Percentiles rank a stretch among this genome's conserved stretches.
These are phyloP conservation scores for Brachyistius frenatus DNA, from an alignment of 2,113 vertebrate genomes.

Conservation along the genomic window DNA sequence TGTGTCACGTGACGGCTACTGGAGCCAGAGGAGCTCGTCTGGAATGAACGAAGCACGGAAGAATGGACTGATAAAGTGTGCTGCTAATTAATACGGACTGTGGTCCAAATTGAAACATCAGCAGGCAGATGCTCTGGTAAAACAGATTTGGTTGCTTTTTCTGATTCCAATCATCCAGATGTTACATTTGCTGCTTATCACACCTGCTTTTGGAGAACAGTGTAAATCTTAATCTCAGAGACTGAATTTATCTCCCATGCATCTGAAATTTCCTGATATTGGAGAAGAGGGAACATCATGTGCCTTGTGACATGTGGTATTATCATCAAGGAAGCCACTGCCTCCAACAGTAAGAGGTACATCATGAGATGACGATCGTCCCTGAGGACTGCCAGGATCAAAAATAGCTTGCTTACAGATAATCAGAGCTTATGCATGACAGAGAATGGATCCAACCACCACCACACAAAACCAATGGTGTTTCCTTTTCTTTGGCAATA, in stretches of 20 bases:
- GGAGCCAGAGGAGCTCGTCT: constrained; percentile 86
- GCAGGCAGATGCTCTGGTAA: neutral
- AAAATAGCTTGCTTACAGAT: constrained; percentile 45
- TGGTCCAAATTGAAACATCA: constrained; percentile 2
- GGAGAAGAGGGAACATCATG: neutral
- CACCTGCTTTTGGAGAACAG: neutral
- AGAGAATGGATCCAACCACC: constrained; percentile 30
- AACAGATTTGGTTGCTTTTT: neutral
- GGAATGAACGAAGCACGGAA: constrained; percentile 59
- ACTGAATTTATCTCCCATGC: neutral
- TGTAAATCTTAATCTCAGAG: constrained; percentile 15
- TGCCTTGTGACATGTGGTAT: constrained; percentile 12
- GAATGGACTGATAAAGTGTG: constrained; percentile 15
- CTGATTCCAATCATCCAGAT: constrained; percentile 3
- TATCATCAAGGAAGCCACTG: constrained; percentile 20
- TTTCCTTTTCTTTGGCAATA: constrained; percentile 44
- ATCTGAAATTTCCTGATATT: neutral
- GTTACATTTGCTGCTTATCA: neutral
- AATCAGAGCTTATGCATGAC: constrained; percentile 43
- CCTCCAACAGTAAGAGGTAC: constrained; percentile 21
- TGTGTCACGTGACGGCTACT: constrained; percentile 90
- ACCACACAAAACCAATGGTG: constrained; percentile 29
- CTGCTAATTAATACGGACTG: constrained; percentile 15
- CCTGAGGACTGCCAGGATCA: constrained; percentile 27
- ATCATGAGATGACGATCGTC: constrained; percentile 22